A percentile compares a stretch with the other conserved stretches of the same genome.
These are phyloP conservation scores for Disparrhopalites patrizii DNA, from an alignment of 2,888 invertebrate species.

Conservation along the genomic window DNA sequence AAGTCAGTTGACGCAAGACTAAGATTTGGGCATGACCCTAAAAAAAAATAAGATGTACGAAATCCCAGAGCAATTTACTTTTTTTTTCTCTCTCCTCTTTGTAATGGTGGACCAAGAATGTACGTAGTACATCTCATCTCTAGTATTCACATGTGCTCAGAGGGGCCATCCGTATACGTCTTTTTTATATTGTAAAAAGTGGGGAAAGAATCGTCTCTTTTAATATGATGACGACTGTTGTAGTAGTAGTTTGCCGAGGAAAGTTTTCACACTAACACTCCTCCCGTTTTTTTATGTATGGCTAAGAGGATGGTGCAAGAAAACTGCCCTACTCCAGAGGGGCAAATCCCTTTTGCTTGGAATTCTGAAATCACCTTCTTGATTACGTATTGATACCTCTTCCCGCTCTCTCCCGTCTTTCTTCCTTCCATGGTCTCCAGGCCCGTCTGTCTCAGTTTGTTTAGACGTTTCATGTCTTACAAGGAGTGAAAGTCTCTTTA, in stretches of 20 bases:
- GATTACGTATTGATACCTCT: slow-evolving; percentile 2
- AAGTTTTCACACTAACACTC: background rate
- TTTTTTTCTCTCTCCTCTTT: no score
- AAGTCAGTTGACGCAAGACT: background rate
- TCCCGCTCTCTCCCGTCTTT: background rate
- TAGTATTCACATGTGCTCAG: no score
- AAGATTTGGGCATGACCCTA: background rate
- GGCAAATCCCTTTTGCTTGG: background rate
- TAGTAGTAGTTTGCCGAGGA: background rate
- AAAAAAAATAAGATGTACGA: background rate
- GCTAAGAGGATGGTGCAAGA: no score
- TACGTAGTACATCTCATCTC: no score
- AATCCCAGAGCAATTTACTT: no score
- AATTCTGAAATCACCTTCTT: slow-evolving; percentile 1
- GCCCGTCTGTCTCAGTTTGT: no score
- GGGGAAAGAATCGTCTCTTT: background rate
- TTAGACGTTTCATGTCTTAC: no score
- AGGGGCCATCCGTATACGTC: no score
- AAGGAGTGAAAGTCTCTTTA: no score
- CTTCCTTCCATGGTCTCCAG: background rate
- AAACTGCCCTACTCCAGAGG: no score
- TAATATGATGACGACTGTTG: background rate
- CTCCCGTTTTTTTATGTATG: background rate
- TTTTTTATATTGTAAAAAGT: no score
- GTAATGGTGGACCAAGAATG: no score